phyloP scores from a whole-genome alignment of 2,113 vertebrate genomes.

The Beaufortia kweichowensis region DNA sequence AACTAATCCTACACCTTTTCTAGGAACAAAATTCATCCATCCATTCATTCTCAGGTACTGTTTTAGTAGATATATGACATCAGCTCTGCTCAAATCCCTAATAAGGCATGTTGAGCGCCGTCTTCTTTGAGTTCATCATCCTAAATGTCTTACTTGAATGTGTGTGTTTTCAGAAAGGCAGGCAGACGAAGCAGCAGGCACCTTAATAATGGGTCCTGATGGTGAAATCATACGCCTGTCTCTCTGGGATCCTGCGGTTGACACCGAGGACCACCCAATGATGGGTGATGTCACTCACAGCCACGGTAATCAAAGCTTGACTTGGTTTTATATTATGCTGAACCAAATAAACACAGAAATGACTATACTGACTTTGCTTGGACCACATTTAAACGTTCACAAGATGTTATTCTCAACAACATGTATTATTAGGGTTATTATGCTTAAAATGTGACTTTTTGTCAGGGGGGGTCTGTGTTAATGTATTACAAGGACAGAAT shows the following conservation, averaged over 20 bases:
- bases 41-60: no score
- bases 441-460: constrained; percentile 21
- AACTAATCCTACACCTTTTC: no score
- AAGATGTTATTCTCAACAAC: constrained; percentile 14
- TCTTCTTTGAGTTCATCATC: not conserved
- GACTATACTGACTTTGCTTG: not conserved
- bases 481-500: constrained; percentile 23
- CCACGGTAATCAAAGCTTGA: constrained; percentile 55
- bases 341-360: constrained; percentile 28
- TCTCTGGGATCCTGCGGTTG: constrained; percentile 53
- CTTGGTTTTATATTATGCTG: constrained; percentile 27
- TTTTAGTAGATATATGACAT: no score
- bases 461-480: constrained; percentile 20
- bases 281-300: constrained; percentile 48
- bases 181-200: constrained; percentile 58
- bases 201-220: constrained; percentile 69
- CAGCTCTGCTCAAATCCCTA: no score
- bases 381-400: constrained; percentile 1
- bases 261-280: constrained; percentile 38
- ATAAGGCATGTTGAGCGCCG: no score
- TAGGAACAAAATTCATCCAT: no score
- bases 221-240: constrained; percentile 70
- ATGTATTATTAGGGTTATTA: constrained; percentile 18
- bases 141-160: not conserved
- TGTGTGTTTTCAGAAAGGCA: constrained; percentile 65